Base-by-base conservation (phyloP, 2,888 invertebrate genomes). In the Dicyrtomina minuta region DNA sequence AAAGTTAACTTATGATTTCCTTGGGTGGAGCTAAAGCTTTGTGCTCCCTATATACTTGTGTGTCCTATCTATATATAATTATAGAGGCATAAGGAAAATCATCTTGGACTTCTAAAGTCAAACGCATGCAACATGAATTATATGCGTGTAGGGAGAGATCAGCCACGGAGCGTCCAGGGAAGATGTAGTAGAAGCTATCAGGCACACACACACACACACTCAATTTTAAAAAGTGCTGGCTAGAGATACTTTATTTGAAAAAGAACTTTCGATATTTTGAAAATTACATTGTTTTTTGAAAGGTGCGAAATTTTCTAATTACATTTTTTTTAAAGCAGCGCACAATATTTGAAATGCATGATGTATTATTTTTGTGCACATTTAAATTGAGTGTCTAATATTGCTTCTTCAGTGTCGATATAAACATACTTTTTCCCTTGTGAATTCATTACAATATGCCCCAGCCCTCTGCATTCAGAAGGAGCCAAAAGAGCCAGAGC, bases 1-100 rank as follows among this genome's bases (percentile, higher is more conserved):
- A 49, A 61, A 61, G 33, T 49, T 61, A 60, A 60, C 59, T 60
- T 41, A 46, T 33, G 61, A 61, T 61, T 61, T 61, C 49, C 61
- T 61, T 61, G 60, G 39, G 41, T 60, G 60, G 60, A 56, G 56
- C 56, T 24, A 56, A 26, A 51, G 51, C 51, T 5, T 33, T 33
- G 4, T 33, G 8, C 33, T 33, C 3, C 33, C 33, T 33, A 33
- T 33, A 33, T 20, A 51, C 12, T 20, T n/a, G n/a, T n/a, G n/a
- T n/a, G n/a, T 20, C 6, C 58, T 3, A 20, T 39, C 12, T 17
- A 41, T 51, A 51, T 51, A 51, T n/a, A 17, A 17, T 46, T n/a
- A 15, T n/a, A 46, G 43, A 13, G 12, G 46, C 46, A 46, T 46
- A 17, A 13, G 17, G 43, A 12, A 41, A 13, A 41, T 8, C 13